A percentile compares a stretch with the other conserved stretches of the same genome.
These are phyloP conservation scores for Altica lythri DNA, from an alignment of 2,888 invertebrate genomes.

Conservation along the genomic window DNA sequence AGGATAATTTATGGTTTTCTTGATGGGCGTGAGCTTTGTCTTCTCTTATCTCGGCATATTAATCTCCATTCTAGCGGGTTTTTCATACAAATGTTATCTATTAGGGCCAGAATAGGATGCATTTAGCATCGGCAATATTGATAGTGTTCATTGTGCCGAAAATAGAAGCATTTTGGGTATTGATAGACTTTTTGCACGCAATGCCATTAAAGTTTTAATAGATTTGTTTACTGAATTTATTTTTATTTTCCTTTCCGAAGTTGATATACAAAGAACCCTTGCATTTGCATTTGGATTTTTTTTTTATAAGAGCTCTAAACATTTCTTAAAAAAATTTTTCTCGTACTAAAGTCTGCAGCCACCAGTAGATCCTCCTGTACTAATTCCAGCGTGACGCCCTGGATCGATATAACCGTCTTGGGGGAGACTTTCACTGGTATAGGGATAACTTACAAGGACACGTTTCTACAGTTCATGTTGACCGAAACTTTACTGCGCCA, in stretches of 20 bases:
- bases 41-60: conserved; percentile 5
- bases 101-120: too few species aligned
- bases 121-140: too few species aligned
- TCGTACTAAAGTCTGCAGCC: conserved; percentile 11
- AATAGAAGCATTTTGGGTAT: too few species aligned
- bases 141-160: too few species aligned
- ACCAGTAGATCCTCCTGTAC: conserved; percentile 20
- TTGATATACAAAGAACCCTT: too few species aligned
- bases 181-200: too few species aligned
- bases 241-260: too few species aligned
- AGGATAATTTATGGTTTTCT: conserved; percentile 8
- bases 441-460: conserved; percentile 16
- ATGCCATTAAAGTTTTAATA: too few species aligned
- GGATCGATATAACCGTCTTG: conserved; percentile 31
- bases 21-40: conserved; percentile 1
- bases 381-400: conserved; percentile 20
- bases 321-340: too few species aligned
- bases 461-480: conserved; percentile 11
- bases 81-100: not conserved
- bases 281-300: too few species aligned
- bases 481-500: conserved; percentile 14
- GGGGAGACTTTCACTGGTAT: conserved; percentile 28
- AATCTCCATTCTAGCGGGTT: conserved; percentile 2
- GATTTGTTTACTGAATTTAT: too few species aligned
- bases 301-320: too few species aligned